Base-by-base conservation (phyloP, 2,888 invertebrate genomes). In the Epirrita christyi region DNA sequence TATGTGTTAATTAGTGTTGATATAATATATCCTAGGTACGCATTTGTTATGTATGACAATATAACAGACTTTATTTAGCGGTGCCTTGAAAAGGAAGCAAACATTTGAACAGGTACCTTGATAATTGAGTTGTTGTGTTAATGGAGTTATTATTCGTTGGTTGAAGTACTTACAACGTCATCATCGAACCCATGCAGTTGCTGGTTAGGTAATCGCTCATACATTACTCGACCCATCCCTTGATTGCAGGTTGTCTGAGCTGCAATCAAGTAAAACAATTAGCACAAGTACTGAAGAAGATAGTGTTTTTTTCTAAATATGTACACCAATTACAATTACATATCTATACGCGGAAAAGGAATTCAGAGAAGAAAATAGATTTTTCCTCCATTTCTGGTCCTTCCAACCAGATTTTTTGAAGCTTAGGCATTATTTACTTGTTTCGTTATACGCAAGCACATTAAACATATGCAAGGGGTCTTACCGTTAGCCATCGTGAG, bases 181-280 rank as follows among this genome's bases (percentile, higher is more conserved):
- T 97, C 97, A 73, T 97, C 97, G 74, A 96, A 97, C 61, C 97
- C 97, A 89, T 97, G 97, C 36, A 97, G 88, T 82, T 97, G 97
- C 75, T 97, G 96, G 82, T 97, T 97, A 37, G 97, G 97, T 72
- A 98, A 86, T 75, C 97, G 93, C 87, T 98, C 97, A 80, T 97
- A 98, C 88, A 97, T 96, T 34, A 97, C 95, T 78, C 97, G 93
- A 38, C 98, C 98, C 80, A 96, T 94, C 54, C 97, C 97, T 80
- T 97, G 96, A 81, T 97, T 97, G 85, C 98, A 98, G 59, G 97
- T 96, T 66, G 97, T 97, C 94, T 97, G 97, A 77, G 96, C 96
- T 96, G 85, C 46, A 79, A 77, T 52, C 43, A 64, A 57, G 65
- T 46, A 29, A n/a, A n/a, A n/a, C n/a, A n/a, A n/a, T n/a, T n/a